Percentiles rank a stretch among this genome's conserved stretches.
These are phyloP conservation scores for Leucosticte australis DNA, from an alignment of 2,113 vertebrate species.

Conservation along the genomic window DNA sequence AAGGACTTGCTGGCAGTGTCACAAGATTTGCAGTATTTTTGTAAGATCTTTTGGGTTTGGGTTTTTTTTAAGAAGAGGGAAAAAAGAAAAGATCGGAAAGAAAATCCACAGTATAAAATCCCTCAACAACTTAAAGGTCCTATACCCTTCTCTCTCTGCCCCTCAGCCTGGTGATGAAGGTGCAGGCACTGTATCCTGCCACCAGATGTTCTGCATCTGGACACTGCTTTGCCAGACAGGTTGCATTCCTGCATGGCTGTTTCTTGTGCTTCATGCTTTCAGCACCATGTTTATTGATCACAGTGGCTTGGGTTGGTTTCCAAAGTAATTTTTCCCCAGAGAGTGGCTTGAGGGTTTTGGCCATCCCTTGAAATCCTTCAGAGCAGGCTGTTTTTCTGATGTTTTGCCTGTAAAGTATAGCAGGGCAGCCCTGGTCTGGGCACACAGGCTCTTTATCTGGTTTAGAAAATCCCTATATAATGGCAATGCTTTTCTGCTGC, in stretches of 20 bases:
- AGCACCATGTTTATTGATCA: not conserved
- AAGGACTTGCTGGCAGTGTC: not conserved
- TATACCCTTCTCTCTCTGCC: not conserved
- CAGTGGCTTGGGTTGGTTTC: not conserved
- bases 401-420: not conserved
- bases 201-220: constrained; percentile 43
- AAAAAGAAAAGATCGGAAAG: not conserved
- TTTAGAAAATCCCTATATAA: not conserved
- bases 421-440: not conserved
- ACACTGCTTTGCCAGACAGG: not conserved
- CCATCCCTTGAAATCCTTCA: not conserved
- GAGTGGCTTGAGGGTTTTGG: not conserved
- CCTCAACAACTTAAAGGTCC: not conserved
- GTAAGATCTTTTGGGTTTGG: not conserved
- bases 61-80: not conserved
- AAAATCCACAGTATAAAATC: not conserved
- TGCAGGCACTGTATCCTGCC: not conserved
- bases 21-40: not conserved
- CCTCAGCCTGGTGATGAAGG: not conserved
- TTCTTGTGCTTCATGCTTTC: not conserved
- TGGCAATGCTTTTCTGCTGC: not conserved
- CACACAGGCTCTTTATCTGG: not conserved
- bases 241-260: not conserved
- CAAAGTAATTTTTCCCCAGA: not conserved
- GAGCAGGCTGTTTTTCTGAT: not conserved